Conservation (phyloP, 1,140 invertebrate genomes). For the Nephila pilipes region DNA sequence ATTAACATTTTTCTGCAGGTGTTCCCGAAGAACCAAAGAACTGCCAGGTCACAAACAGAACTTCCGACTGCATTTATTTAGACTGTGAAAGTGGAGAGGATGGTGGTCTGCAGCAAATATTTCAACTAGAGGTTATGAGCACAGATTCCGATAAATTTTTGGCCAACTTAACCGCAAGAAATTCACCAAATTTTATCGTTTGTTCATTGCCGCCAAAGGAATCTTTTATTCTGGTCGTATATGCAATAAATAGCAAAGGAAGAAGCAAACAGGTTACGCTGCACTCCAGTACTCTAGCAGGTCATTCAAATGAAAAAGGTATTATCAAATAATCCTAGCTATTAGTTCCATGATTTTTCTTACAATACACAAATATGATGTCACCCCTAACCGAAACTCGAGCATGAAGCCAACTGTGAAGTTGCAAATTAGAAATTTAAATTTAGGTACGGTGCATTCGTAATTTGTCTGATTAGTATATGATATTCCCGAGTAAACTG, state of each 20-base stretch:
- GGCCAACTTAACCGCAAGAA: conserved; percentile 76
- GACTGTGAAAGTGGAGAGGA: conserved; percentile 89
- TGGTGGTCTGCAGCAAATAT: conserved; percentile 90
- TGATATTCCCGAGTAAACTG: too few species aligned
- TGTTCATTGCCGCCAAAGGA: conserved; percentile 77
- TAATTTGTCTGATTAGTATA: too few species aligned
- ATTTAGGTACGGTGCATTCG: too few species aligned
- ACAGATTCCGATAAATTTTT: conserved; percentile 68
- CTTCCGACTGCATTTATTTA: conserved; percentile 88
- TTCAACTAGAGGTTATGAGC: conserved; percentile 90
- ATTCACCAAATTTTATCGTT: conserved; percentile 77
- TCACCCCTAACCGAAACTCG: too few species aligned
- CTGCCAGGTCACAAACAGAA: conserved; percentile 92
- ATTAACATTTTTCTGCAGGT: conserved; percentile 82
- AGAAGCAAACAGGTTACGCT: conserved; percentile 86
- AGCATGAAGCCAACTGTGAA: too few species aligned
- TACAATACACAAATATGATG: too few species aligned
- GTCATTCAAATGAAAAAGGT: conserved; percentile 90
- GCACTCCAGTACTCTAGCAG: conserved; percentile 92
- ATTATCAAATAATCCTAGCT: not conserved
- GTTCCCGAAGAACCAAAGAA: conserved; percentile 90
- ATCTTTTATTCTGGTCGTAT: conserved; percentile 81
- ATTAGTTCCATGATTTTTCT: too few species aligned
- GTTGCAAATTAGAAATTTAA: too few species aligned
- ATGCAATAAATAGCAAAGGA: conserved; percentile 87